Base-by-base conservation (phyloP, 2,797 vertebrate species). In the Schizopygopsis pylzovi region DNA sequence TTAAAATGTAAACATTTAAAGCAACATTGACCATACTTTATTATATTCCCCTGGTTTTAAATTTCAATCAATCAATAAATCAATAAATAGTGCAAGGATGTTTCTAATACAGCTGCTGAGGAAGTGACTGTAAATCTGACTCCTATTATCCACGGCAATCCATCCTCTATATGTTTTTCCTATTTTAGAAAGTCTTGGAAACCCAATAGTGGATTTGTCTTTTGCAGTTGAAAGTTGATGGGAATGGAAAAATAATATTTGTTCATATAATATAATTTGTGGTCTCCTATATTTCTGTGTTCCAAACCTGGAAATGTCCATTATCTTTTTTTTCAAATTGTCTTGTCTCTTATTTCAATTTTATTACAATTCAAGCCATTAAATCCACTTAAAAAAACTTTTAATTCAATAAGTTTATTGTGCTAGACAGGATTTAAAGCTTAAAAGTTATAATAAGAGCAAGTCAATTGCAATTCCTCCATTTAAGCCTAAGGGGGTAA, bases 391-490 rank as follows among this genome's bases (percentile, higher is more conserved):
- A 61, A 49, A 56, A 10, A 25, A 45, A 61, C 68, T 45, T 85
- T 37, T 4, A 47, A 12, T 49, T 75, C 33, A 63, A 10, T 65
- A 49, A 18, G 43, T 33, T 54, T 10, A 49, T 68, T 75, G 22
- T 59, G 9, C 71, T 33, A 25, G 49, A 71, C n/a, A 52, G 33
- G 61, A 87, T 81, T 77, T 78, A 78, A 49, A 81, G 71, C 49
- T 81, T 87, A n/a, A 77, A 81, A 41, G 77, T 81, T 16, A 77
- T 61, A 77, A 33, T 79, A 28, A 52, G 33, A 37, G 54, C 72
- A 41, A 56, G 79, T 87, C 70, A 85, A 85, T 52, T 80, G 39
- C 78, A 85, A 79, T 87, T 78, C 45, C 37, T 67, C 25, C 8
- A 33, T 70, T 76, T 72, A 85, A 70, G 79, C 81, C 54, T 78